Conservation (phyloP, 1,140 invertebrate species). For the Macrobrachium nipponense region DNA sequence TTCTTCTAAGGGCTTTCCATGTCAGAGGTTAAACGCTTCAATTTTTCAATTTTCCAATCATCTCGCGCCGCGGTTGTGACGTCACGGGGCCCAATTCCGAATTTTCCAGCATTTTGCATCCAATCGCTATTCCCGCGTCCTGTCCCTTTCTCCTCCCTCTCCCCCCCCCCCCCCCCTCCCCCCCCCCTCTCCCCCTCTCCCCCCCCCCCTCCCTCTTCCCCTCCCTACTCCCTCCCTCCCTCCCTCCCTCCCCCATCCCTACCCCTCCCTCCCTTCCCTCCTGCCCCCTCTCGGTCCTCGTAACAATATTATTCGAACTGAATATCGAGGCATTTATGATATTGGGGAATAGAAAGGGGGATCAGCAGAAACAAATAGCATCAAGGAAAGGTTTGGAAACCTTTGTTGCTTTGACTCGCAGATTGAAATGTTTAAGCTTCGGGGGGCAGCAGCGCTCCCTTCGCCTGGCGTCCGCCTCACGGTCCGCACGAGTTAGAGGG, state of each 20-base stretch:
- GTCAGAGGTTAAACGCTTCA: constrained; percentile 59
- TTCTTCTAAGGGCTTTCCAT: constrained; percentile 57
- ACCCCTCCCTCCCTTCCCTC: no score
- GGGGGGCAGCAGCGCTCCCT: no score
- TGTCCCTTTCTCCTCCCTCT: neutral
- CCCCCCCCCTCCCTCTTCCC: constrained; percentile 29
- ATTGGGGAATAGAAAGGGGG: constrained; percentile 26
- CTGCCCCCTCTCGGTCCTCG: neutral
- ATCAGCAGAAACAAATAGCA: constrained; percentile 27
- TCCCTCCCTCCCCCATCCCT: neutral
- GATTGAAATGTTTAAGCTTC: neutral
- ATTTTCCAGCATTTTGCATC: constrained; percentile 61
- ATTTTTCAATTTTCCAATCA: constrained; percentile 63
- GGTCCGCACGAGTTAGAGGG: no score
- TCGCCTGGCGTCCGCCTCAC: no score
- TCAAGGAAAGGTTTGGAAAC: constrained; percentile 13
- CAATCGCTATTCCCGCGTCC: constrained; percentile 52
- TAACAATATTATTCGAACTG: constrained; percentile 60
- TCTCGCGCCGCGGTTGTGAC: constrained; percentile 55
- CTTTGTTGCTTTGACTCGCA: constrained; percentile 7
- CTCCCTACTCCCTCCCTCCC: neutral
- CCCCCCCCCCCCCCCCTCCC: neutral
- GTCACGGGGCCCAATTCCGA: constrained; percentile 55
- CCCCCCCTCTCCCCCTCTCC: neutral
- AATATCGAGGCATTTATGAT: constrained; percentile 58